Base-by-base conservation (phyloP, 2,113 vertebrate species). In the Procavia capensis region DNA sequence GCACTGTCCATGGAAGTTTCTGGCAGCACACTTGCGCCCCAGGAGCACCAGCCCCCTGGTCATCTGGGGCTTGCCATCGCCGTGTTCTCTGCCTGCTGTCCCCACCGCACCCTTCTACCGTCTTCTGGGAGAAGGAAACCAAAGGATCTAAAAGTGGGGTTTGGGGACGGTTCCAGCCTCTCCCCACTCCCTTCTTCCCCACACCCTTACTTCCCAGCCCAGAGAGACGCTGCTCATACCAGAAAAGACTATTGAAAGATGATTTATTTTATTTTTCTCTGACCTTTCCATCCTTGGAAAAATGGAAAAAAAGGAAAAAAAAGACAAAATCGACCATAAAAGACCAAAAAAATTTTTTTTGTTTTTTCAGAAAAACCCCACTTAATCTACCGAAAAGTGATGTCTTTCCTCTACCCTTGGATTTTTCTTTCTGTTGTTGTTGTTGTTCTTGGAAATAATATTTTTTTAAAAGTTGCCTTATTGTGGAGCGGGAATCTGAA, bases 381-480 rank as follows among this genome's bases (percentile, higher is more conserved):
- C 95, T 91, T 91, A 94, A 96, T 95, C 87, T 78, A 94, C 93
- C 94, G 84, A 92, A 54, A 98, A 98, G 97, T 96, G 96, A 98
- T 97, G 97, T 96, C 91, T 98, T 93, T 98, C 81, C 96, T 94
- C 82, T 95, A 43, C 83, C 91, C 95, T 91, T 95, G 91, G 93
- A 87, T 81, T 91, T 93, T 57, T 91, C 95, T 89, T 74, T 90
- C 90, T n/a, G n/a, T 98, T 97, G 98, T 97, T 98, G 76, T 90
- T 98, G 98, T 98, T 97, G 98, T 98, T 98, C 98, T 98, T 98
- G 98, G 96, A 98, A 98, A 98, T 98, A 72, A 97, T 97, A 98
- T 97, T 98, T 97, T 98, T 97, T 98, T 97, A 97, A 98, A 98
- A 97, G 98, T 99, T 99, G 99, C 99, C 98, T 99, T 99, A 99